Evolutionary conservation across 2,888 invertebrate species (phyloP).

Genomic region (Hyposoter didymator): DNA sequence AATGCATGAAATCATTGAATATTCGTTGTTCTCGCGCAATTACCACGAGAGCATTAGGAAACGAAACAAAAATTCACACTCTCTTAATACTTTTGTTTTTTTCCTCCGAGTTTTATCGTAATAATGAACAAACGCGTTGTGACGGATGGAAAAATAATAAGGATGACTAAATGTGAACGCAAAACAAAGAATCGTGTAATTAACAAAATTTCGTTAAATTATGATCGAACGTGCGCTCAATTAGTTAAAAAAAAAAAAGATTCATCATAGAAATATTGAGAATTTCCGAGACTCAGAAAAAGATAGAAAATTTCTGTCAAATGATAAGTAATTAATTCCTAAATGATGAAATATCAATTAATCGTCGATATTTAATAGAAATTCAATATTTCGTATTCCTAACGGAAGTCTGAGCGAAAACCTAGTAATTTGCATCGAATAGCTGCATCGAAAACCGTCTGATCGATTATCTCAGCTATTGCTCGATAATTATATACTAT

Average conservation of each 20-base stretch:
- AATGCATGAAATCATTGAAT: constrained; percentile 15
- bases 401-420: neutral
- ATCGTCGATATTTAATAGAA: neutral
- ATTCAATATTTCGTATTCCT: neutral
- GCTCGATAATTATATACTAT: constrained; percentile 17
- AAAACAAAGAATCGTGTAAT: neutral
- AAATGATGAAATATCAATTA: constrained; percentile 1
- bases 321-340: neutral
- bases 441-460: neutral
- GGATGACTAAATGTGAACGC: neutral
- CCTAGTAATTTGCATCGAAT: neutral
- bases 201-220: neutral
- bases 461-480: constrained; percentile 32
- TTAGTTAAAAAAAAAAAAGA: neutral
- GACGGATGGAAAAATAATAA: neutral
- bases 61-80: neutral
- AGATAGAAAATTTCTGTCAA: neutral
- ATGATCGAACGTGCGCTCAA: neutral
- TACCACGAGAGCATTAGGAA: neutral
- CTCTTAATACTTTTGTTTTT: neutral
- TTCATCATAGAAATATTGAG: neutral
- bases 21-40: constrained; percentile 4
- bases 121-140: neutral
- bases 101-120: neutral
- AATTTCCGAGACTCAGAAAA: neutral